These are phyloP conservation scores for Heliothis virescens DNA, from an alignment of 1,140 invertebrate species.

Conservation along the genomic window DNA sequence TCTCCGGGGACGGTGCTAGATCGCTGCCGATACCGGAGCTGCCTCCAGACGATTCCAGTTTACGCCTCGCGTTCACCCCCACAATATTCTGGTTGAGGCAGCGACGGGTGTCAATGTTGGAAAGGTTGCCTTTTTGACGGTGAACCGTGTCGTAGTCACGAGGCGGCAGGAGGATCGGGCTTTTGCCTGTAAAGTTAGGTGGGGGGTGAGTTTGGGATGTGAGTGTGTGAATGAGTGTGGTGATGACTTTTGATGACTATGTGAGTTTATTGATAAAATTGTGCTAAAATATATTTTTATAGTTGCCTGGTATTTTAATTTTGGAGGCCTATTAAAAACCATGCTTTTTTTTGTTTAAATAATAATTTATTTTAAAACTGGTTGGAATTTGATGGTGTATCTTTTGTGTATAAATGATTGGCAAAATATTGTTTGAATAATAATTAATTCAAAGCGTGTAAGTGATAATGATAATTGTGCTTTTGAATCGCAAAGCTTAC, in stretches of 20 bases:
- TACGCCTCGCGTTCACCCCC: slow-evolving; percentile 87
- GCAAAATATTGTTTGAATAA: neutral
- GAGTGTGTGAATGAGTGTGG: neutral
- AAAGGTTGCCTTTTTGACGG: slow-evolving; percentile 93
- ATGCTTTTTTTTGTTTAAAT: too few relatives aligned
- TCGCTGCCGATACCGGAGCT: slow-evolving; percentile 95
- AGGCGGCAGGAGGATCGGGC: slow-evolving; percentile 95
- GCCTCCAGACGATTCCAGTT: slow-evolving; percentile 87
- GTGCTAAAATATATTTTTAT: too few relatives aligned
- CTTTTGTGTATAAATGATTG: neutral
- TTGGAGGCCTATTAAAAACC: too few relatives aligned
- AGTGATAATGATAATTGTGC: neutral
- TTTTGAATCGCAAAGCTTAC: neutral
- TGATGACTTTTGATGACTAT: neutral
- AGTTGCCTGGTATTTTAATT: too few relatives aligned
- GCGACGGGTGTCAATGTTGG: slow-evolving; percentile 91
- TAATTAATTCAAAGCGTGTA: neutral
- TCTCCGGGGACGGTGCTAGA: slow-evolving; percentile 92
- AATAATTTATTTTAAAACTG: too few relatives aligned
- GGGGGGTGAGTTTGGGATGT: neutral
- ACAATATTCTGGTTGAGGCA: slow-evolving; percentile 91
- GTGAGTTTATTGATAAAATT: too few relatives aligned
- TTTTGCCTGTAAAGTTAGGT: slow-evolving; percentile 85
- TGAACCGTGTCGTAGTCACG: slow-evolving; percentile 97
- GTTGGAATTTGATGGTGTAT: too few relatives aligned